Base-by-base conservation (phyloP, 2,888 invertebrate species). In the Cerceris rybyensis region DNA sequence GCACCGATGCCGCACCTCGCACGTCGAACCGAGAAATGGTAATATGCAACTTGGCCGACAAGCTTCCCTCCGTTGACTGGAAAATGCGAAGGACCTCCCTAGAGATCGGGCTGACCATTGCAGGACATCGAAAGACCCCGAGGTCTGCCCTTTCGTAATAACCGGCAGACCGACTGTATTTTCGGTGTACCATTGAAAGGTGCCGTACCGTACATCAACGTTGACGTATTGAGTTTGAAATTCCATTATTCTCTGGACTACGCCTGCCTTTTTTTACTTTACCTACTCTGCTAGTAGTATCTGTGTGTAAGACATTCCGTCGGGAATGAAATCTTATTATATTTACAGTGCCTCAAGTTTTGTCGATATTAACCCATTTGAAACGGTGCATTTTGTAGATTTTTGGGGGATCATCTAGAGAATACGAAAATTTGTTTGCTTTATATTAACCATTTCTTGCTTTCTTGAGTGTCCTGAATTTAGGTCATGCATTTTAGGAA, bases 71-170 rank as follows among this genome's bases (percentile, higher is more conserved):
- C 86, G 82, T 76, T 81, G 85, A 88, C 88, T 88, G 89, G 89
- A 89, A 89, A 89, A 89, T 89, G 88, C 87, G 88, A 85, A 88
- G 87, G 86, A 88, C 86, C 82, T 88, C 88, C 88, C 88, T 70
- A 72, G 89, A 88, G 88, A 88, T 78, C 85, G 63, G 79, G 52
- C 75, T 71, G 83, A 70, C 71, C 79, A 72, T 78, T 78, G 84
- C 78, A 81, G 80, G 82, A 85, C 85, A 83, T 74, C 80, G 85
- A 82, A 85, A 75, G 84, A 84, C 85, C 85, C 74, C 75, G 79
- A 55, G 73, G 58, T 63, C 82, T 81, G 72, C 75, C 79, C 77
- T 81, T 78, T 67, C 77, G 77, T 85, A 85, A 85, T 85, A 85
- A 85, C 80, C 54, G 68, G n/a, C 42, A 5, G 64, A 16, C 52